Percentiles rank a stretch among this genome's conserved stretches.
phyloP scores from a whole-genome alignment of 2,888 invertebrate genomes.

The Pristionchus exspectatus region DNA sequence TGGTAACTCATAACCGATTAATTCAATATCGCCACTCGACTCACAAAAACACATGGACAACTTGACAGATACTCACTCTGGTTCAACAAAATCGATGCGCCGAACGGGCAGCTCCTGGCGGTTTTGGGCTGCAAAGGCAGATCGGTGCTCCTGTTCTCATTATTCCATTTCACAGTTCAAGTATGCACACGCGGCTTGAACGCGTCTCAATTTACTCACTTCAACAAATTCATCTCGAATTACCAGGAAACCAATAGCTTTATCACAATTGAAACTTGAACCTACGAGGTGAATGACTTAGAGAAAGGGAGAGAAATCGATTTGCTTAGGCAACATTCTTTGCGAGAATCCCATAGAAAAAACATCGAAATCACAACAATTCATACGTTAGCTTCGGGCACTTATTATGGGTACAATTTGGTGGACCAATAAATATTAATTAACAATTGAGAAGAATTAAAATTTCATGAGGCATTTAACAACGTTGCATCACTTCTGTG shows the following conservation, averaged over 20 bases:
- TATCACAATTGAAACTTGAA: slow-evolving; percentile 39
- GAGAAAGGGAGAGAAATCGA: background rate
- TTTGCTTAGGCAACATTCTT: background rate
- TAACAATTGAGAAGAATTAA: background rate
- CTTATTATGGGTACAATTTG: background rate
- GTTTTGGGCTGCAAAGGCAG: background rate
- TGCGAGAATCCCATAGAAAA: slow-evolving; percentile 33
- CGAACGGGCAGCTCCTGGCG: background rate
- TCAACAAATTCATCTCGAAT: background rate
- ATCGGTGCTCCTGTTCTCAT: background rate
- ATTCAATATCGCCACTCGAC: no score
- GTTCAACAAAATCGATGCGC: background rate
- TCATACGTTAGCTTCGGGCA: background rate
- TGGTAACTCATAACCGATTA: no score
- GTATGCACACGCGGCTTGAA: background rate
- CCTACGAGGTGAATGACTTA: slow-evolving; percentile 39
- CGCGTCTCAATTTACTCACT: slow-evolving; percentile 8
- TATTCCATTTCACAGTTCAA: background rate
- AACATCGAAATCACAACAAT: background rate
- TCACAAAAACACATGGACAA: background rate
- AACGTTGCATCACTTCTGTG: slow-evolving; percentile 8
- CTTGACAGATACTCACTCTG: background rate
- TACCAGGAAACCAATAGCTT: slow-evolving; percentile 19
- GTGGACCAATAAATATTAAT: slow-evolving; percentile 19
- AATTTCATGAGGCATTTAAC: background rate